phyloP scores from a whole-genome alignment of 2,888 invertebrate species.

The Baronia brevicornis region DNA sequence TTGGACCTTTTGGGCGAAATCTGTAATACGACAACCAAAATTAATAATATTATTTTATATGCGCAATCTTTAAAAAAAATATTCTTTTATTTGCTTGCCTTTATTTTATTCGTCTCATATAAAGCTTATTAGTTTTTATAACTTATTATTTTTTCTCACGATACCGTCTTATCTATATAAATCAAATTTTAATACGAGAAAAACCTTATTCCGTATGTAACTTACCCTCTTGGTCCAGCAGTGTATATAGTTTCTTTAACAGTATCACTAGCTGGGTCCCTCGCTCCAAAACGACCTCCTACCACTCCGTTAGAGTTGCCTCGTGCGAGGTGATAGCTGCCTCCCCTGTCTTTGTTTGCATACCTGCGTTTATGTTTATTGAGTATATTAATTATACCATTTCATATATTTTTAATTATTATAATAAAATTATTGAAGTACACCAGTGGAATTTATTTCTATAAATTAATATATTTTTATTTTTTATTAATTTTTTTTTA shows the following conservation, averaged over 20 bases:
- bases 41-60: not conserved
- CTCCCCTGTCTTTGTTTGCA: conserved; percentile 80
- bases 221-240: conserved; percentile 84
- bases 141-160: too few species aligned
- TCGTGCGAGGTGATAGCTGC: conserved; percentile 81
- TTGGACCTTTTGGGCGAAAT: conserved; percentile 85
- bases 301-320: conserved; percentile 80
- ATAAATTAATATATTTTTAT: too few species aligned
- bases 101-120: too few species aligned
- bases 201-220: too few species aligned
- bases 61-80: not conserved
- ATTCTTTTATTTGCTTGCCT: too few species aligned
- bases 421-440: too few species aligned
- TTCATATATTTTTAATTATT: not conserved
- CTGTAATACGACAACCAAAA: conserved; percentile 39
- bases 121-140: too few species aligned
- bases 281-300: conserved; percentile 81
- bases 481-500: too few species aligned
- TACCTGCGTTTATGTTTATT: conserved; percentile 45
- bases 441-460: not conserved
- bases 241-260: conserved; percentile 83
- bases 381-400: not conserved
- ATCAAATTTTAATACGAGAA: conserved; percentile 1
- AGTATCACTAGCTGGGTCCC: conserved; percentile 82
- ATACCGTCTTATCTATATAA: not conserved